A percentile compares a stretch with the other conserved stretches of the same genome.
Evolutionary conservation across 2,888 invertebrate species (phyloP).

Genomic region (Agrypnus murinus): DNA sequence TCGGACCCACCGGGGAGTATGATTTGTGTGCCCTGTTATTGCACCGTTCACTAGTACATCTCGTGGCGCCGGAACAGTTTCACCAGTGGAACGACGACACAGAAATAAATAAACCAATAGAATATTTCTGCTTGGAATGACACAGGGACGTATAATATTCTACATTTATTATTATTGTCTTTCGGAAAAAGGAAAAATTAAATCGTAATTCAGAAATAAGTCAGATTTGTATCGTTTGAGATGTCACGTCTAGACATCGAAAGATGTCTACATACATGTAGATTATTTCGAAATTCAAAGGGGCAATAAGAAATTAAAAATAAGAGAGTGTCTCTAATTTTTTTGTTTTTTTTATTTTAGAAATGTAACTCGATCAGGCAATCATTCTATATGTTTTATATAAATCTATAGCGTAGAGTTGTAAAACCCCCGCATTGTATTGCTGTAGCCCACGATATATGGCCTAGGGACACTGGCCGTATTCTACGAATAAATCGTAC

Average conservation of each 20-base stretch:
- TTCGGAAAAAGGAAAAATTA: too few relatives aligned
- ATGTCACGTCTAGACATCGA: too few relatives aligned
- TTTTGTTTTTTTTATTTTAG: too few relatives aligned
- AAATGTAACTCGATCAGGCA: too few relatives aligned
- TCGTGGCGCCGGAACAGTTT: slow-evolving; percentile 33
- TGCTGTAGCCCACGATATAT: slow-evolving; percentile 66
- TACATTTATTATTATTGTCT: background rate
- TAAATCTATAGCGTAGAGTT: slow-evolving; percentile 47
- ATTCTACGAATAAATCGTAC: slow-evolving; percentile 69
- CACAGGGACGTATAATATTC: slow-evolving; percentile 1
- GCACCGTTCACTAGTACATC: slow-evolving; percentile 51
- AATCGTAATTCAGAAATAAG: too few relatives aligned
- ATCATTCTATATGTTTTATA: slow-evolving; percentile 45
- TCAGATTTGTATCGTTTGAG: too few relatives aligned
- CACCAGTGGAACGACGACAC: slow-evolving; percentile 34
- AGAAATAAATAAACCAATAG: slow-evolving; percentile 48
- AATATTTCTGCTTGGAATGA: slow-evolving; percentile 11
- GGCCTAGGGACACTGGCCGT: slow-evolving; percentile 68
- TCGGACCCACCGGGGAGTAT: slow-evolving; percentile 66
- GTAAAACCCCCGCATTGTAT: slow-evolving; percentile 62
- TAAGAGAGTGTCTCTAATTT: too few relatives aligned
- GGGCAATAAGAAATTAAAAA: too few relatives aligned
- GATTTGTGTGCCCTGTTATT: slow-evolving; percentile 66
- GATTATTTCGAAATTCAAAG: too few relatives aligned
- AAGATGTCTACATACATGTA: too few relatives aligned